Evolutionary conservation across 2,113 vertebrate genomes (phyloP).

Genomic region (Cyanoramphus novaezelandiae): DNA sequence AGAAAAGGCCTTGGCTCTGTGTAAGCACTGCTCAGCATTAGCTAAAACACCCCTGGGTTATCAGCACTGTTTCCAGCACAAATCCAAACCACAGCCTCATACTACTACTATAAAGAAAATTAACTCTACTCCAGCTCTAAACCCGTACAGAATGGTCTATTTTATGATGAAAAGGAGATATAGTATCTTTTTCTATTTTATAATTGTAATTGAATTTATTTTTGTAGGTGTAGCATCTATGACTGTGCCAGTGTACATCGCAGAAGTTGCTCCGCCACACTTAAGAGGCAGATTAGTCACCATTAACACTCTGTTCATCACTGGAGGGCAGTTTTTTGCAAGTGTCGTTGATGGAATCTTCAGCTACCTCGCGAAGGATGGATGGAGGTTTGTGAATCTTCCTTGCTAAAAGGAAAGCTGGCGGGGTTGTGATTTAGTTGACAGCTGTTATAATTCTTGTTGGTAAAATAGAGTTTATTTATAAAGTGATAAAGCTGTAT

Average conservation of each 20-base stretch:
- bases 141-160: not conserved
- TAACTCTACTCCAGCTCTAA: not conserved
- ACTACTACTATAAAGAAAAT: not conserved
- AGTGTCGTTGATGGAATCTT: slow-evolving; percentile 91
- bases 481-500: not conserved
- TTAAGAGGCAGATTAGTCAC: slow-evolving; percentile 93
- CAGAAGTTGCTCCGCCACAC: slow-evolving; percentile 91
- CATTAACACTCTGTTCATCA: slow-evolving; percentile 93
- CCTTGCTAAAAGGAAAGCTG: not conserved
- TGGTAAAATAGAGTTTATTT: not conserved
- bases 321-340: slow-evolving; percentile 95
- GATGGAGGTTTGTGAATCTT: slow-evolving; percentile 87
- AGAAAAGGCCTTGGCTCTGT: not conserved
- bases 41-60: not conserved
- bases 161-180: not conserved
- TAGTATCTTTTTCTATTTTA: not conserved
- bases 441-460: not conserved
- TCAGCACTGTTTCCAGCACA: not conserved
- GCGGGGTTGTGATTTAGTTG: rapidly evolving
- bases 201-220: not conserved
- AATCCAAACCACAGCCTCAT: not conserved
- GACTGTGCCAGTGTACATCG: slow-evolving; percentile 97
- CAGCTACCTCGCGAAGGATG: slow-evolving; percentile 86
- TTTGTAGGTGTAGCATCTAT: slow-evolving; percentile 90
- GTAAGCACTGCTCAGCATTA: not conserved